Evolutionary conservation across 1,140 invertebrate species (phyloP).

Genomic region (Zeugodacus cucurbitae): DNA sequence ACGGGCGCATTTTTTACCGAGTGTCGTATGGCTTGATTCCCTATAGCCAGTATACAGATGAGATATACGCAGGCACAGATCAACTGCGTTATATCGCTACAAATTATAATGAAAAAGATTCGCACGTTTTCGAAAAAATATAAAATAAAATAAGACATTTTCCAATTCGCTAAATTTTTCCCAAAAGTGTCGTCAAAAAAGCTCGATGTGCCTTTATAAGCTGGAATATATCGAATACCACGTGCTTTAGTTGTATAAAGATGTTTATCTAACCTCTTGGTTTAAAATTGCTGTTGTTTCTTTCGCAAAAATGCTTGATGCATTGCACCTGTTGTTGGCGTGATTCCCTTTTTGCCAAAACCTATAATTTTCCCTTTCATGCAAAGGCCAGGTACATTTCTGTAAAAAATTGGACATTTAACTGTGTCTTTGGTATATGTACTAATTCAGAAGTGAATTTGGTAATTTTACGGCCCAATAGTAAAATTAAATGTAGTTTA

Average conservation of each 20-base stretch:
- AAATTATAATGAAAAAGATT: slow-evolving; percentile 40
- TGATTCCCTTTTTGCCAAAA: slow-evolving; percentile 34
- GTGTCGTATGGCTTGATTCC: slow-evolving; percentile 40
- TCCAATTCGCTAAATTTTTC: background rate
- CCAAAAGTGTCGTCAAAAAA: too few relatives aligned
- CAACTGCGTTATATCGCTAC: slow-evolving; percentile 45
- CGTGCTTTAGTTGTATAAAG: background rate
- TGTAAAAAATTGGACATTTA: slow-evolving; percentile 1
- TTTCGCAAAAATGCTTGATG: background rate
- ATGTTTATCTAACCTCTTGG: background rate
- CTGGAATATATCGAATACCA: background rate
- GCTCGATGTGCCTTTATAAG: background rate
- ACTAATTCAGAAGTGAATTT: background rate
- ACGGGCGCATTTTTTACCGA: background rate
- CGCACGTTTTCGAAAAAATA: background rate
- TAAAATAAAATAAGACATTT: background rate
- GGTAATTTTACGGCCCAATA: background rate
- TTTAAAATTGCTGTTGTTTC: background rate
- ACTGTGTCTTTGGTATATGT: background rate
- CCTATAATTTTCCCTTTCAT: background rate
- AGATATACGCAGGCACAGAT: slow-evolving; percentile 50
- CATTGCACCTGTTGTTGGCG: slow-evolving; percentile 16
- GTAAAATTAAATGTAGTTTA: background rate
- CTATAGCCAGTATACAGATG: slow-evolving; percentile 45
- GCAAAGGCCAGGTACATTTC: background rate